Base-by-base conservation (phyloP, 2,113 vertebrate genomes). In the Epinephelus fuscoguttatus region DNA sequence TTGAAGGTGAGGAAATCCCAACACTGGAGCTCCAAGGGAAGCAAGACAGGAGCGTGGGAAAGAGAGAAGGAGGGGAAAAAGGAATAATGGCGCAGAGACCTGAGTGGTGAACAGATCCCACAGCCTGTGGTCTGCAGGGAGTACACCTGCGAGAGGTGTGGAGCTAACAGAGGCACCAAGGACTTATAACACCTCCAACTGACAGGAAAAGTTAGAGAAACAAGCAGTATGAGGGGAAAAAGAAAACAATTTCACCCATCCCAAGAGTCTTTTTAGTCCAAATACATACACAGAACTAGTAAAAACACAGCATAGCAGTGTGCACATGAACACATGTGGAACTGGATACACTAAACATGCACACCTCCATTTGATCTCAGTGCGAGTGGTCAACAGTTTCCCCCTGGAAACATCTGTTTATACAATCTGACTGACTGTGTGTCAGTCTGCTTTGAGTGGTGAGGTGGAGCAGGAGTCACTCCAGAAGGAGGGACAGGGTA, bases 41-140 rank as follows among this genome's bases (percentile, higher is more conserved):
- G 76, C 30, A 60, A 71, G 82, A 75, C 50, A 19, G 85, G 82
- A 92, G 91, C 82, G 85, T 94, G 92, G 87, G 93, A 92, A 93
- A 82, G 77, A 84, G 64, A 79, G 70, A 10, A 2, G 80, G 23
- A 82, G 55, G 84, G n/a, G 3, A 9, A 56, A 52, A 64, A 45
- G 49, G 66, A 75, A 82, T 66, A 60, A 52, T 11, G 50, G 47
- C 13, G 69, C 42, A 33, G 61, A 59, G 47, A 60, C 14, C 15
- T 1, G 70, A 66, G 73, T 12, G 82, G 18, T 17, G 53, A 74
- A 33, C 40, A 17, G 73, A 68, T 70, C 61, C 64, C 60, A 70
- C 33, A 30, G 78, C 23, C 71, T 1, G n/a, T 5, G 33, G 81
- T 83, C 85, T 72, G 84, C 14, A 21, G 84, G 83, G 84, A 75